A percentile compares a stretch with the other conserved stretches of the same genome.
phyloP scores from a whole-genome alignment of 2,113 vertebrate genomes.

The Bothrops jararaca region DNA sequence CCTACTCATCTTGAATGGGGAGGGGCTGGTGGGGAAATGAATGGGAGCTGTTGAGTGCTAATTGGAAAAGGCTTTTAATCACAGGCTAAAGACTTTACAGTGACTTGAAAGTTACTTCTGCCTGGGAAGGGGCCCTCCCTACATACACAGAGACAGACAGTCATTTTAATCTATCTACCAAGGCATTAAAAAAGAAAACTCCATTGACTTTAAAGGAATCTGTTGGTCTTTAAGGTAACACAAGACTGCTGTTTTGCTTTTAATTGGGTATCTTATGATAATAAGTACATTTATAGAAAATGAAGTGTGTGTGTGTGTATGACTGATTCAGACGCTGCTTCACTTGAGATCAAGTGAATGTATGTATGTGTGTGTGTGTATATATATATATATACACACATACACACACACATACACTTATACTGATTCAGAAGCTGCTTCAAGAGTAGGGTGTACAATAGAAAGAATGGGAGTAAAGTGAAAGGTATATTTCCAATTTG shows the following conservation, averaged over 20 bases:
- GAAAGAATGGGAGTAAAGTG: neutral
- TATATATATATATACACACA: too few relatives aligned
- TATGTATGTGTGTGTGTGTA: too few relatives aligned
- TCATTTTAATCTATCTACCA: neutral
- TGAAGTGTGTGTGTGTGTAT: neutral
- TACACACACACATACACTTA: too few relatives aligned
- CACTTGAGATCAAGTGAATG: neutral
- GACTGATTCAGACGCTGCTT: neutral
- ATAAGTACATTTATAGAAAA: too few relatives aligned
- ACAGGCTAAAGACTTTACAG: conserved; percentile 78
- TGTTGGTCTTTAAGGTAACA: neutral
- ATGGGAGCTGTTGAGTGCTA: conserved; percentile 82
- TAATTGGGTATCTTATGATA: neutral
- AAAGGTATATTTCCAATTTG: neutral
- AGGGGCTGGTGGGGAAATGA: conserved; percentile 64
- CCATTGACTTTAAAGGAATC: neutral
- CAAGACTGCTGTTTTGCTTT: neutral
- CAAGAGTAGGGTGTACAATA: too few relatives aligned
- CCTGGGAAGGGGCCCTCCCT: conserved; percentile 63
- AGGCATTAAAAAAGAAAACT: neutral
- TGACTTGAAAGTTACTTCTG: conserved; percentile 84
- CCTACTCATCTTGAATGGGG: conserved; percentile 82
- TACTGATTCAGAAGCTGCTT: too few relatives aligned
- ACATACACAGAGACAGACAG: neutral
- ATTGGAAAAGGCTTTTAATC: conserved; percentile 85